phyloP scores from a whole-genome alignment of 1,140 invertebrate species.

The Apolygus lucorum region DNA sequence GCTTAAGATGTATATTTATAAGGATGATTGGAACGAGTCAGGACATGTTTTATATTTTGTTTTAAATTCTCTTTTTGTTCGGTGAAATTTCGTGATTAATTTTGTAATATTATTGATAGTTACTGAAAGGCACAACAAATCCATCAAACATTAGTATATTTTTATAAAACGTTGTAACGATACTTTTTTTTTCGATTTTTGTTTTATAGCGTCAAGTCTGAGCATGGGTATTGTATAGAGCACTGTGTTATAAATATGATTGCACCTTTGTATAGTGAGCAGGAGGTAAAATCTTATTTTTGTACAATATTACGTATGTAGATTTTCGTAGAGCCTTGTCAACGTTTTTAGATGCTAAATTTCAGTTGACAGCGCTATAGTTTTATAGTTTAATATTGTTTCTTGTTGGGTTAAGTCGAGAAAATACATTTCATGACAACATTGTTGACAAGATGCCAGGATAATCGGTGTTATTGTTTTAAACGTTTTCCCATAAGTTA shows the following conservation, averaged over 20 bases:
- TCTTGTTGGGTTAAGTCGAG: not conserved
- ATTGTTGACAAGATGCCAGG: not conserved
- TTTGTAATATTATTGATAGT: too few species aligned
- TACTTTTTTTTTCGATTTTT: slow-evolving; percentile 8
- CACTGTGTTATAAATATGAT: slow-evolving; percentile 7
- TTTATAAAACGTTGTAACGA: slow-evolving; percentile 1
- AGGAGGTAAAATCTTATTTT: not conserved
- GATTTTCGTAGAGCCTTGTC: not conserved
- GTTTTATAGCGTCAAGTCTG: not conserved
- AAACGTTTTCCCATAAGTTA: too few species aligned
- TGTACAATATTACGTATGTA: not conserved
- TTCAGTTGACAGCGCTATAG: not conserved
- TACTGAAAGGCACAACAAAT: too few species aligned
- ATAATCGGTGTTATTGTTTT: not conserved
- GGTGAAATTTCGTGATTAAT: too few species aligned
- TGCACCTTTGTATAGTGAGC: not conserved
- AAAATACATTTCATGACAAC: not conserved
- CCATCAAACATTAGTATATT: slow-evolving; percentile 1
- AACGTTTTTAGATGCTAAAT: not conserved
- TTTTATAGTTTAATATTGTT: too few species aligned
- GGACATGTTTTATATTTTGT: too few species aligned
- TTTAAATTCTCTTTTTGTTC: too few species aligned
- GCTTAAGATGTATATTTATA: too few species aligned
- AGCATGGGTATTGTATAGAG: not conserved
- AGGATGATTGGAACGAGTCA: too few species aligned